These are phyloP conservation scores for Myxocyprinus asiaticus DNA, from an alignment of 2,113 vertebrate genomes.

Conservation along the genomic window DNA sequence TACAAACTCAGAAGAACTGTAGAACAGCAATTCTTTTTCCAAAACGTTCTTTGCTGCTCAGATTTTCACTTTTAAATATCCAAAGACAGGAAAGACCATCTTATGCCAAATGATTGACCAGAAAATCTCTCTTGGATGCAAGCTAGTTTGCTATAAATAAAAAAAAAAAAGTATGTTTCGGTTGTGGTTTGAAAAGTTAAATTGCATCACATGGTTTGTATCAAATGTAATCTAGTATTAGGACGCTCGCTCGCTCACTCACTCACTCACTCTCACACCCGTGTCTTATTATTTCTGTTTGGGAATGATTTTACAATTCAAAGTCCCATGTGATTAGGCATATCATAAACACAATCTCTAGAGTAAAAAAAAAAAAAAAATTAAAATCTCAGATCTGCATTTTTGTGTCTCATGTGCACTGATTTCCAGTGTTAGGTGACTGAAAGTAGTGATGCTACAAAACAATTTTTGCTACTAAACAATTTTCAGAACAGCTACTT, in stretches of 20 bases:
- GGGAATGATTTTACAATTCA: no score
- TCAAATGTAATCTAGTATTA: background rate
- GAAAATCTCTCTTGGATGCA: conserved; percentile 22
- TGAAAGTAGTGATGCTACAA: no score
- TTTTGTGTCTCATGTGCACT: no score
- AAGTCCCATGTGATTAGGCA: no score
- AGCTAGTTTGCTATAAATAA: conserved; percentile 1
- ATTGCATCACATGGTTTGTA: conserved; percentile 20
- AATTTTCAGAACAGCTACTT: no score
- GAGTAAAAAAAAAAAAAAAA: no score
- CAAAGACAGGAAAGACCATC: background rate
- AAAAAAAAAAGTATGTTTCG: background rate
- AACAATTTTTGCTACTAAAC: no score
- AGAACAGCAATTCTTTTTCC: background rate
- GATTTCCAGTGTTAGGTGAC: no score
- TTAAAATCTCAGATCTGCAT: no score
- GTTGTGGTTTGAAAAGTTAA: conserved; percentile 9
- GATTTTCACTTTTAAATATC: background rate
- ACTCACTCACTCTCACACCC: no score
- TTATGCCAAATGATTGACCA: conserved; percentile 27
- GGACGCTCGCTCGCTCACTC: background rate
- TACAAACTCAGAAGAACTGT: background rate
- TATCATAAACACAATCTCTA: no score
- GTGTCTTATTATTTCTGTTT: no score
- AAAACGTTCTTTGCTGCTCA: conserved; percentile 7